Base-by-base conservation (phyloP, 2,888 invertebrate genomes). In the Meandrusa payeni region DNA sequence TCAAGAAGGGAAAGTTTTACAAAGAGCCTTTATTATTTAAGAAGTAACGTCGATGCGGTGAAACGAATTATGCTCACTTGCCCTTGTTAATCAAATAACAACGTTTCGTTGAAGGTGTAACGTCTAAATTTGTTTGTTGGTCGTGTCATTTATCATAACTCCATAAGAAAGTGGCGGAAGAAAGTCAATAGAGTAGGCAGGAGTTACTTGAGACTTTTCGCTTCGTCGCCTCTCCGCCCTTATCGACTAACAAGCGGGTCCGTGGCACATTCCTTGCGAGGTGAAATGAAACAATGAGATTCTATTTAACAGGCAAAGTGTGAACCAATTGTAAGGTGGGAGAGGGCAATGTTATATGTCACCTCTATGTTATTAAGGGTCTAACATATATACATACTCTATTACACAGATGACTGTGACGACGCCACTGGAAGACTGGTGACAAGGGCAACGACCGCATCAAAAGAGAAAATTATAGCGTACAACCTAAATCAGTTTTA, bases 21-120 rank as follows among this genome's bases (percentile, higher is more conserved):
- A 86, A 86, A 86, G 86, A 86, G 83, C 81, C 76, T 86, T 82
- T 87, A 87, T 86, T 86, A 86, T 86, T 86, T 85, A 85, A 86
- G 86, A 82, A 85, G 82, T 78, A 78, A 69, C 79, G 71, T 64
- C 73, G 69, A 76, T 78, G 76, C 70, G 69, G 68, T 69, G 72
- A 79, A 86, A 85, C 77, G 85, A 76, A 83, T 76, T 81, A 83
- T 81, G 71, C 72, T 67, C 69, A 64, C 60, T 43, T 48, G 53
- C 13, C 31, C 7, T 15, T 48, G 52, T 29, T 47, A 33, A 38
- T 38, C 51, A 51, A 77, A 64, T 66, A 48, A 61, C 54, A 47
- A 57, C 67, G 59, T 57, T 76, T 54, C 20, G 3, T 1, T 12
- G 27, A 31, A 33, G 41, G 10, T 7, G 47, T 61, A 76, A 47